phyloP scores from a whole-genome alignment of 2,113 vertebrate species.

The Podarcis muralis region DNA sequence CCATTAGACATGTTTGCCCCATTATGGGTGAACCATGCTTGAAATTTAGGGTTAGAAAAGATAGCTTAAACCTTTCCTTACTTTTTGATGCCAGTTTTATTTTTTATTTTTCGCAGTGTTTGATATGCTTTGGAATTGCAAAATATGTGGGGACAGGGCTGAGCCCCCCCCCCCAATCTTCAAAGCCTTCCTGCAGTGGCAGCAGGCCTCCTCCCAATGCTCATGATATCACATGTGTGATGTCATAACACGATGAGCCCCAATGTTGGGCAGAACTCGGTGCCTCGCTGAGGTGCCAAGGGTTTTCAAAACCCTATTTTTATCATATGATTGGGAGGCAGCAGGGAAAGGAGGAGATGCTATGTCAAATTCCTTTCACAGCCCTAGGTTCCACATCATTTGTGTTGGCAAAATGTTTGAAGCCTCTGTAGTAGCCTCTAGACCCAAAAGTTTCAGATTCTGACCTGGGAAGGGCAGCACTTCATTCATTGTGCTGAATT shows the following conservation, averaged over 20 bases:
- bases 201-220: too few species aligned
- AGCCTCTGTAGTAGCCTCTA: background rate
- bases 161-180: too few species aligned
- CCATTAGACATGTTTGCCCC: background rate
- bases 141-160: too few species aligned
- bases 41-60: background rate
- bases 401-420: background rate
- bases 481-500: background rate
- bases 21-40: background rate
- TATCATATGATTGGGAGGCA: too few species aligned
- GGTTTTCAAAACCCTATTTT: too few species aligned
- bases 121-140: background rate
- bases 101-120: background rate
- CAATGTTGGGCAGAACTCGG: too few species aligned
- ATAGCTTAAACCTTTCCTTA: background rate
- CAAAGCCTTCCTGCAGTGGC: too few species aligned
- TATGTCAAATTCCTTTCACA: too few species aligned
- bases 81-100: background rate
- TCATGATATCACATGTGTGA: too few species aligned
- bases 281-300: too few species aligned
- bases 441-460: background rate
- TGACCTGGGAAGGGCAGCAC: background rate
- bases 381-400: background rate
- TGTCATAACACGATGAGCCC: too few species aligned
- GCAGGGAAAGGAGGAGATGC: too few species aligned